Conservation (phyloP, 2,888 invertebrate species). For the Ecliptopera silaceata region DNA sequence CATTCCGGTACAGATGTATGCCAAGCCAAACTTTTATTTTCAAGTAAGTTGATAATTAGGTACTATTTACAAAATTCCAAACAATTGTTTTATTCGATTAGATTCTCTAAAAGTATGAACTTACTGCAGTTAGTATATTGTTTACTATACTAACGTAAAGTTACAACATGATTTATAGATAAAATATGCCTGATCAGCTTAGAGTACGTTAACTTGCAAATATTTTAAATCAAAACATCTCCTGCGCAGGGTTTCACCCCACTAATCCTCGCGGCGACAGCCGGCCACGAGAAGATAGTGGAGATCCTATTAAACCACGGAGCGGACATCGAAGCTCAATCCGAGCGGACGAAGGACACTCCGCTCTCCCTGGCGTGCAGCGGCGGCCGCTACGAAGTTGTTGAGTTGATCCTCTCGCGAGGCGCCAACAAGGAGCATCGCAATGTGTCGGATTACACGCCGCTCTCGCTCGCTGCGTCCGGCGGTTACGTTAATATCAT, state of each 20-base stretch:
- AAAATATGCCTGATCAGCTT: too few species aligned
- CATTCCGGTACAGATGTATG: too few species aligned
- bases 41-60: too few species aligned
- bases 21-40: too few species aligned
- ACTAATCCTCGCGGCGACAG: constrained; percentile 97
- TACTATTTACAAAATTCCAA: too few species aligned
- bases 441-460: constrained; percentile 99
- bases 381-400: constrained; percentile 97
- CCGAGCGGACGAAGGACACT: constrained; percentile 99
- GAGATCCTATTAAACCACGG: constrained; percentile 96
- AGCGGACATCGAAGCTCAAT: constrained; percentile 99
- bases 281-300: constrained; percentile 91
- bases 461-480: constrained; percentile 98
- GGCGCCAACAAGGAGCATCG: constrained; percentile 99
- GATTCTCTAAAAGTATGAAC: too few species aligned
- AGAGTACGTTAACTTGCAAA: too few species aligned
- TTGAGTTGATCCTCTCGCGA: constrained; percentile 93
- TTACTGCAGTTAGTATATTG: too few species aligned
- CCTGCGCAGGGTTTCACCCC: constrained; percentile 93
- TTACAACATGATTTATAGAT: too few species aligned
- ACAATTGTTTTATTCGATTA: too few species aligned
- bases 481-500: constrained; percentile 99
- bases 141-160: too few species aligned
- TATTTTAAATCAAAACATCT: too few species aligned
- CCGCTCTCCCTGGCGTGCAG: constrained; percentile 98